A percentile compares a stretch with the other conserved stretches of the same genome.
Evolutionary conservation across 1,140 invertebrate species (phyloP).

Genomic region (Trinorchestia longiramus): DNA sequence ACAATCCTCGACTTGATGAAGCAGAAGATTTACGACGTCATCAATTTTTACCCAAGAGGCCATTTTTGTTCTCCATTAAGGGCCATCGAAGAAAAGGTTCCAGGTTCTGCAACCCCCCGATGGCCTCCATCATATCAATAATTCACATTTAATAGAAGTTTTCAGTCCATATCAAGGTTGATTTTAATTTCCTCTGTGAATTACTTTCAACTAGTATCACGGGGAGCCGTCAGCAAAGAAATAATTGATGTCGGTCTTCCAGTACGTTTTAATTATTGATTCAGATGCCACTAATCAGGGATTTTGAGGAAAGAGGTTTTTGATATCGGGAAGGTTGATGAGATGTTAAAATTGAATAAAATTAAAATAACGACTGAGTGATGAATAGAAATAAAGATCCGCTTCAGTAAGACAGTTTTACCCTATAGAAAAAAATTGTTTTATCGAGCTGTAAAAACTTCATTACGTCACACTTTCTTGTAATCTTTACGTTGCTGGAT

Average conservation of each 20-base stretch:
- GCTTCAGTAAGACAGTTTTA: background rate
- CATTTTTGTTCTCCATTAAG: conserved; percentile 44
- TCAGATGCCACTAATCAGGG: background rate
- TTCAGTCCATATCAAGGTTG: background rate
- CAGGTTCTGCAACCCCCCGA: conserved; percentile 15
- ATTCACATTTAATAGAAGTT: conserved; percentile 1
- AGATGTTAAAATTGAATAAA: background rate
- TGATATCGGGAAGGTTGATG: background rate
- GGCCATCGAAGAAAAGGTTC: conserved; percentile 40
- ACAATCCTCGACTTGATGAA: conserved; percentile 40
- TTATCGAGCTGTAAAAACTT: background rate
- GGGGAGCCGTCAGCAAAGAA: background rate
- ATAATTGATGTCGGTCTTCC: background rate
- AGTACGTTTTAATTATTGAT: background rate
- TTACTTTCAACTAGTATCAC: background rate
- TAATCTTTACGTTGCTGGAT: background rate
- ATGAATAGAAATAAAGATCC: background rate
- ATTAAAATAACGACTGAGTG: background rate
- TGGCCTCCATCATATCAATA: background rate
- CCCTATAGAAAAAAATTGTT: background rate
- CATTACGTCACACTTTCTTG: background rate
- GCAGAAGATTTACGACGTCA: conserved; percentile 53
- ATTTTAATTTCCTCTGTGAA: background rate
- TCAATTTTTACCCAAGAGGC: conserved; percentile 48
- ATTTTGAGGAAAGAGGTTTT: background rate